These are phyloP conservation scores for Holothuria leucospilota DNA, from an alignment of 53 echinoderm and acorn worm genomes.

Conservation along the genomic window DNA sequence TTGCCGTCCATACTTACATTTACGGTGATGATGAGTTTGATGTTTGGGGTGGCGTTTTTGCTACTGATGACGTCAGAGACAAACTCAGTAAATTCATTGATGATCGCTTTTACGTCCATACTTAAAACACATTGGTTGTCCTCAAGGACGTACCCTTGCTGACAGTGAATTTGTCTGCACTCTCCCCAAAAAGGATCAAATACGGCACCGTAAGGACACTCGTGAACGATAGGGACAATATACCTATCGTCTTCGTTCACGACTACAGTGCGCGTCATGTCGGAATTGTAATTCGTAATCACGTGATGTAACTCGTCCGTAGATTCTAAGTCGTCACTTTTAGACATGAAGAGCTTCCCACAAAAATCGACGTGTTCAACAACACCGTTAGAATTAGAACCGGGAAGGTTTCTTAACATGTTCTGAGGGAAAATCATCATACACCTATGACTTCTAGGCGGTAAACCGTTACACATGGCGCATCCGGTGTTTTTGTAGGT, in stretches of 20 bases:
- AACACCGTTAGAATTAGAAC: neutral
- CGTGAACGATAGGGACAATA: slow-evolving; percentile 66
- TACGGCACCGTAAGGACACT: slow-evolving; percentile 71
- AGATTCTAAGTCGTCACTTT: neutral
- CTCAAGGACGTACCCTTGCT: slow-evolving; percentile 71
- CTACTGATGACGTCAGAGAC: neutral
- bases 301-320: slow-evolving; percentile 19
- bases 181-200: slow-evolving; percentile 84
- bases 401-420: neutral
- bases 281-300: slow-evolving; percentile 82
- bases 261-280: slow-evolving; percentile 54
- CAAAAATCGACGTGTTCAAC: slow-evolving; percentile 27
- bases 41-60: neutral
- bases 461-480: slow-evolving; percentile 83
- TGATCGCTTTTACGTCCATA: neutral
- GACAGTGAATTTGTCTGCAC: slow-evolving; percentile 85
- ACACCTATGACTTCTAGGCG: slow-evolving; percentile 38
- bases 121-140: slow-evolving; percentile 70
- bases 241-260: slow-evolving; percentile 57
- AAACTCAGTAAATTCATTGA: slow-evolving; percentile 39
- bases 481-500: slow-evolving; percentile 84
- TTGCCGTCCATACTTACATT: slow-evolving; percentile 31
- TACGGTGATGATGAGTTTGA: slow-evolving; percentile 31
- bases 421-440: slow-evolving; percentile 36
- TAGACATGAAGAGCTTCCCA: slow-evolving; percentile 12